Percentiles rank a stretch among this genome's conserved stretches.
These are phyloP conservation scores for Lepidurus couesii DNA, from an alignment of 1,140 invertebrate species.

Conservation along the genomic window DNA sequence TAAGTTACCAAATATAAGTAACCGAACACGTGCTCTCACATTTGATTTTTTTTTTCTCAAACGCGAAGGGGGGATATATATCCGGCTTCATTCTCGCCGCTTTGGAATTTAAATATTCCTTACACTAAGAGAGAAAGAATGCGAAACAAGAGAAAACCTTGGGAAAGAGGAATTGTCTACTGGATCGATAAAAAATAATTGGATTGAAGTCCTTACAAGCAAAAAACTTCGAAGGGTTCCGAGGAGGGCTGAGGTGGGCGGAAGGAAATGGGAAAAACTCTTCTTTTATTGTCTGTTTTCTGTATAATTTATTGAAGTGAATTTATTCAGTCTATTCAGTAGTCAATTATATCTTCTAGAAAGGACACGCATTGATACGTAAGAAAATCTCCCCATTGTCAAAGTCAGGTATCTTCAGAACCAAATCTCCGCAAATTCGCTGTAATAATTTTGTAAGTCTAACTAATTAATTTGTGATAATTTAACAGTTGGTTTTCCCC, in stretches of 20 bases:
- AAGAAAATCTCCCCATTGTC: no score
- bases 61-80: no score
- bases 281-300: background rate
- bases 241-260: background rate
- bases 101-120: background rate
- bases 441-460: background rate
- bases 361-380: no score
- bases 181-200: slow-evolving; percentile 1
- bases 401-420: no score
- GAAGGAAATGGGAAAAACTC: background rate
- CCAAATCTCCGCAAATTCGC: no score
- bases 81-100: no score
- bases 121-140: background rate
- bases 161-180: background rate
- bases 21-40: no score
- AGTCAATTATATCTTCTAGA: no score
- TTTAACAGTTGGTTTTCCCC: background rate
- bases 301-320: background rate
- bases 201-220: background rate
- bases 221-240: background rate
- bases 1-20: no score
- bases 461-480: background rate
- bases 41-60: no score
- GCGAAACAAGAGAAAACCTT: background rate
- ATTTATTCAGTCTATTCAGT: background rate